Conservation (phyloP, 2,113 vertebrate species). For the Datnioides undecimradiatus region DNA sequence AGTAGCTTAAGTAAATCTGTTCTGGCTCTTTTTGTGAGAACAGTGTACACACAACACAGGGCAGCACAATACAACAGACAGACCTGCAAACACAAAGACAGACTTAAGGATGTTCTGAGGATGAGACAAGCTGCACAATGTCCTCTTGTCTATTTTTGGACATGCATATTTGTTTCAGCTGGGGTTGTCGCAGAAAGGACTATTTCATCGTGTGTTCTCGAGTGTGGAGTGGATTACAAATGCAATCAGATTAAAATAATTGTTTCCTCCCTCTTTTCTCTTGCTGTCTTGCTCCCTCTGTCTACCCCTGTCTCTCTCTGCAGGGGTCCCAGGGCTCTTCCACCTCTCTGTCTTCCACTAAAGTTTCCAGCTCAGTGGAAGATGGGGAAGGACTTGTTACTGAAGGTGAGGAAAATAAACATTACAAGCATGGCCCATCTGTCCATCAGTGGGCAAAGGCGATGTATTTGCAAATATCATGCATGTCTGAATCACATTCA, state of each 20-base stretch:
- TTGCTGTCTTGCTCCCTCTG: not conserved
- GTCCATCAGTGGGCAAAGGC: not conserved
- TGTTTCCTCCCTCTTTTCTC: not conserved
- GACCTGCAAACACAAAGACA: constrained; percentile 46
- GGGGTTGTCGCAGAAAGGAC: constrained; percentile 2
- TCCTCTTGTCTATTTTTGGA: constrained; percentile 39
- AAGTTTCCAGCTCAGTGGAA: constrained; percentile 93
- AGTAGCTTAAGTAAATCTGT: constrained; percentile 16
- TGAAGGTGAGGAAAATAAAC: constrained; percentile 87
- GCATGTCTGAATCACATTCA: constrained; percentile 55
- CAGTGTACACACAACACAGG: constrained; percentile 18
- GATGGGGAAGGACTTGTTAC: constrained; percentile 86
- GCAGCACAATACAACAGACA: constrained; percentile 23
- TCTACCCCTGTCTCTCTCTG: constrained; percentile 32
- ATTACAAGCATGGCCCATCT: not conserved
- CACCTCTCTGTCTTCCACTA: constrained; percentile 92
- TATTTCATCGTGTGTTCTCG: not conserved
- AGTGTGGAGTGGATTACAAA: constrained; percentile 6
- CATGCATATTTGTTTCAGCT: not conserved
- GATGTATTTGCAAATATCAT: constrained; percentile 41
- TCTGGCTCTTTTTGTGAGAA: constrained; percentile 17
- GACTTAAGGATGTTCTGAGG: constrained; percentile 24
- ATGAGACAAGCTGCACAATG: not conserved
- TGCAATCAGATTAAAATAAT: constrained; percentile 7
- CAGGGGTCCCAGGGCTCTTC: constrained; percentile 96